These are phyloP conservation scores for Apotomis betuletana DNA, from an alignment of 2,888 invertebrate species.

Conservation along the genomic window DNA sequence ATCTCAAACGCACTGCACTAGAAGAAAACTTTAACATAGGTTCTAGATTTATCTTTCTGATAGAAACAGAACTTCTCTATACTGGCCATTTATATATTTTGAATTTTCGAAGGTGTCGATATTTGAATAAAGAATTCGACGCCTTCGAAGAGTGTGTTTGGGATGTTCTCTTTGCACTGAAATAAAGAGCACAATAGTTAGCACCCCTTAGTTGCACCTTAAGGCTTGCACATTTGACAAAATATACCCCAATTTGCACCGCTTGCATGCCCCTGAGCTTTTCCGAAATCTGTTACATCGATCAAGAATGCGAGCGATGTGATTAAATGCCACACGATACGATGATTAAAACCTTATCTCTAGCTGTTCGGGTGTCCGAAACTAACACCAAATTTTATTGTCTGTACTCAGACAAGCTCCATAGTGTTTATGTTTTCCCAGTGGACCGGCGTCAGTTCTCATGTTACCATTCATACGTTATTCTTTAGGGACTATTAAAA, in stretches of 20 bases:
- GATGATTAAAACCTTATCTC: conserved; percentile 41
- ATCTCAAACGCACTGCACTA: conserved; percentile 23
- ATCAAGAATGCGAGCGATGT: conserved; percentile 32
- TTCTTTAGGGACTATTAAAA: conserved; percentile 78
- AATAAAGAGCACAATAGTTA: conserved; percentile 37
- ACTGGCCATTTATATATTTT: conserved; percentile 17
- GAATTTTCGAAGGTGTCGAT: conserved; percentile 29
- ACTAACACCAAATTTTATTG: conserved; percentile 75
- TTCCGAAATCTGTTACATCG: conserved; percentile 27
- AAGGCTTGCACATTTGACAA: conserved; percentile 23
- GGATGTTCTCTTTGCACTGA: conserved; percentile 13
- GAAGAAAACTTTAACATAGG: conserved; percentile 12
- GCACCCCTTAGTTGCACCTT: conserved; percentile 31
- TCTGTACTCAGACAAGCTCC: conserved; percentile 60
- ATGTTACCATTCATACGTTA: conserved; percentile 80
- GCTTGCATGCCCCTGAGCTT: conserved; percentile 38
- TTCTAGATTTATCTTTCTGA: conserved; percentile 19
- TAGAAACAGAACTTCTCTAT: conserved; percentile 18
- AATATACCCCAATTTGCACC: not conserved
- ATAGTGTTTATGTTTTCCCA: conserved; percentile 76
- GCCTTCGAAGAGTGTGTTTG: conserved; percentile 19
- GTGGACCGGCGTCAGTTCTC: conserved; percentile 68
- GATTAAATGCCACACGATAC: conserved; percentile 36
- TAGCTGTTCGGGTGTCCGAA: conserved; percentile 50
- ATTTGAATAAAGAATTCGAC: conserved; percentile 19